Evolutionary conservation across 2,888 invertebrate genomes (phyloP).

Genomic region (Oxystoma pomonae): DNA sequence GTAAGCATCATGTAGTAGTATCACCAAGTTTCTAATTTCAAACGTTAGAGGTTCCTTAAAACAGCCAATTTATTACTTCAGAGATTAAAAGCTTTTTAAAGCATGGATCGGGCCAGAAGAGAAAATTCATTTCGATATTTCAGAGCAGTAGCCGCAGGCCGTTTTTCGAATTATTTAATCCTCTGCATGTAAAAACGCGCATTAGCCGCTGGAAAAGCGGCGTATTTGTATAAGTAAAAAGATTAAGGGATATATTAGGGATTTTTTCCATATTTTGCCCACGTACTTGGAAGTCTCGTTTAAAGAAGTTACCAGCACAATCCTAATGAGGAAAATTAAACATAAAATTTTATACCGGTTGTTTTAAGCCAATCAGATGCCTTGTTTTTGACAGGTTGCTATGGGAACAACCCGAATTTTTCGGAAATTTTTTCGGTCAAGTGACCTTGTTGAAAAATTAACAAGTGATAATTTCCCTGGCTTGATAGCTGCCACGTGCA

Average conservation of each 20-base stretch:
- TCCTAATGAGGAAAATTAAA: no score
- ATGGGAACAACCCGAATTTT: no score
- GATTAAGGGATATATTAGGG: constrained; percentile 21
- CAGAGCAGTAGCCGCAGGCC: constrained; percentile 33
- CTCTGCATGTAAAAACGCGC: constrained; percentile 37
- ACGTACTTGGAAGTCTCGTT: constrained; percentile 23
- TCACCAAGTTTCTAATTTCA: no score
- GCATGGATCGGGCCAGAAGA: constrained; percentile 9
- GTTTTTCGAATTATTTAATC: constrained; percentile 43
- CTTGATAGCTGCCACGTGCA: no score
- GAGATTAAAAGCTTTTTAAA: constrained; percentile 32
- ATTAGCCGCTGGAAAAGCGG: constrained; percentile 11
- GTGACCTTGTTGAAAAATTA: no score
- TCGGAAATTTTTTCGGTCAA: no score
- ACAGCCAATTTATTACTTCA: constrained; percentile 44
- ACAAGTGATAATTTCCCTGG: no score
- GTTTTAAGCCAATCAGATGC: no score
- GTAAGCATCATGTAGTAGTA: no score
- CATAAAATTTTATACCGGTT: no score
- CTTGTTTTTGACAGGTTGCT: no score
- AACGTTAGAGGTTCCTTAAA: no score
- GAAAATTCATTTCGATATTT: constrained; percentile 24
- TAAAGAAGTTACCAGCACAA: background rate
- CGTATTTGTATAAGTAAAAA: constrained; percentile 21
- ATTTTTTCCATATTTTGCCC: constrained; percentile 23